Percentiles rank a stretch among this genome's conserved stretches.
Conservation (phyloP, 2,888 invertebrate genomes). For the Actias luna region DNA sequence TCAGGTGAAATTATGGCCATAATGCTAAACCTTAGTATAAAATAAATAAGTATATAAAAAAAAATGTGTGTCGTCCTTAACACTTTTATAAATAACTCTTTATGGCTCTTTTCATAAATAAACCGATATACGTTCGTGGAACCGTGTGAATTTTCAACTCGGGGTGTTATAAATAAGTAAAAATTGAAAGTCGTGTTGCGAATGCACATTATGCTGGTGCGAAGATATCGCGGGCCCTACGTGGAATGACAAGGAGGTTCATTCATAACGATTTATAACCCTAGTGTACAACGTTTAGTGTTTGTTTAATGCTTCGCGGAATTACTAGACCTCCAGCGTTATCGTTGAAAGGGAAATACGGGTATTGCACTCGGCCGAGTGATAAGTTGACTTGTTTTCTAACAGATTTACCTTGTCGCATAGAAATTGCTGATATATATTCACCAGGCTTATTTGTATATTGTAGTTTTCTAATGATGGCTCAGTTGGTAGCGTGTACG, state of each 20-base stretch:
- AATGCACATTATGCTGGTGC: constrained; percentile 39
- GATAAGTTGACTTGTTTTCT: not conserved
- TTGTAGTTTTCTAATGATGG: too few relatives aligned
- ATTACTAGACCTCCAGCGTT: constrained; percentile 25
- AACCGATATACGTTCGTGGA: not conserved
- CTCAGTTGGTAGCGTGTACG: too few relatives aligned
- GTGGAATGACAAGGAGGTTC: constrained; percentile 59
- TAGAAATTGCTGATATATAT: not conserved
- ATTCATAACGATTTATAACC: constrained; percentile 69
- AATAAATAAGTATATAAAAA: too few relatives aligned
- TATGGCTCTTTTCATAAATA: too few relatives aligned
- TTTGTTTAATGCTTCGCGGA: constrained; percentile 50
- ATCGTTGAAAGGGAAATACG: not conserved
- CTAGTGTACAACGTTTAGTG: constrained; percentile 39
- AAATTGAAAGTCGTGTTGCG: constrained; percentile 32
- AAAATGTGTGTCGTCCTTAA: too few relatives aligned
- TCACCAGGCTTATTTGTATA: too few relatives aligned
- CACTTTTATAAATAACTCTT: too few relatives aligned
- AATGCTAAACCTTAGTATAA: too few relatives aligned
- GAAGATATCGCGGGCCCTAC: constrained; percentile 39
- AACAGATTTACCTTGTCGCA: not conserved
- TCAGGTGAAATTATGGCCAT: too few relatives aligned
- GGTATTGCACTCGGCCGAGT: not conserved
- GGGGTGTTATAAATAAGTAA: constrained; percentile 51
- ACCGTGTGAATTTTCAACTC: constrained; percentile 17